Base-by-base conservation (phyloP, 1,140 invertebrate species). In the Saxidomus purpurata region DNA sequence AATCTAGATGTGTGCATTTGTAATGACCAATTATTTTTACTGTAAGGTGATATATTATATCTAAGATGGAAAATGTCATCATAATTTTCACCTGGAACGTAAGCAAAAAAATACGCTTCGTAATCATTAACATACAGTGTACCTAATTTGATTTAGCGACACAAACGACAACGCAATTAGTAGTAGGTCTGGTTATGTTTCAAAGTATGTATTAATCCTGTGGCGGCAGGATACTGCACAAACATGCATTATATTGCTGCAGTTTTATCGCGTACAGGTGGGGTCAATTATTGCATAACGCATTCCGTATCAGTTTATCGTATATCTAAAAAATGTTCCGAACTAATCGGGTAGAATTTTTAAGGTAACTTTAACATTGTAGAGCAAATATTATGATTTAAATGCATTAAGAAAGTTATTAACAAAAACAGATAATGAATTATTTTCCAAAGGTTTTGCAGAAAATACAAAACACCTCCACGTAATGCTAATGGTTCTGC, bases 41-140 rank as follows among this genome's bases (percentile, higher is more conserved):
- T 31, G 34, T 38, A 31, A 38, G 17, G 15, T 71, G n/a, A 40
- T 36, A 36, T 36, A 71, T 71, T n/a, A n/a, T n/a, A n/a, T n/a
- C n/a, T n/a, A 6, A n/a, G 67, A 71, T 71, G 67, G 4, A 71
- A 71, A 71, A 36, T 71, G 67, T 71, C 67, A 71, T 71, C 34
- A n/a, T n/a, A 3, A 59, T n/a, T 19, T 19, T 9, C 55, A 59
- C 19, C 55, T 8, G 11, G 15, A 71, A 71, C 38, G 67, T 71
- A 31, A 71, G 25, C 22, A n/a, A 1, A 28, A 63, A 4, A 28
- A 15, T 55, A 9, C n/a, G 59, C 59, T 63, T 28, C 8, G 59
- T 63, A 63, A 63, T 63, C 59, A 28, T 55, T 22, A 22, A 22
- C 15, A 55, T 22, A n/a, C n/a, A n/a, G n/a, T n/a, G n/a, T 43